phyloP scores from a whole-genome alignment of 2,888 invertebrate species.

The Deilephila porcellus region DNA sequence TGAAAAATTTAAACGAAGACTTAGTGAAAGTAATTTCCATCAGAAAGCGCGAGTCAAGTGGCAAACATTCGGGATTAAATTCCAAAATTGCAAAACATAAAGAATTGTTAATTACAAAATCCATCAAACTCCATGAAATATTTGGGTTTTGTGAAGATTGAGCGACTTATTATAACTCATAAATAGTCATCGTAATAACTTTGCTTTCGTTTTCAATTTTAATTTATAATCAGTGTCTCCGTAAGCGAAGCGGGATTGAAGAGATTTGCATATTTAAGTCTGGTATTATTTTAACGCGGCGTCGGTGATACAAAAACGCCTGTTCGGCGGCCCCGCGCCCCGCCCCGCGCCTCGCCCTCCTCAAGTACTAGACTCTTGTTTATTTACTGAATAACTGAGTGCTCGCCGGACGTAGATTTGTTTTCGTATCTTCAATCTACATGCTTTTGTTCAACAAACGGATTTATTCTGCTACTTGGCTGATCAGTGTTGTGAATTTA shows the following conservation, averaged over 20 bases:
- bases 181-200: conserved; percentile 31
- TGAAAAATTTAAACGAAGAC: not conserved
- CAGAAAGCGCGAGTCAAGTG: conserved; percentile 14
- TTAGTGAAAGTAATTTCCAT: not conserved
- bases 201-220: conserved; percentile 32
- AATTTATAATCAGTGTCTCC: conserved; percentile 31
- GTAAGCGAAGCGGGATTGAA: conserved; percentile 20
- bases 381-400: conserved; percentile 24
- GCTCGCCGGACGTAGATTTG: conserved; percentile 13
- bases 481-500: not conserved
- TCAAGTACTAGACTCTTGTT: conserved; percentile 4
- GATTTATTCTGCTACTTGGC: conserved; percentile 13
- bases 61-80: conserved; percentile 1
- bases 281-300: conserved; percentile 18
- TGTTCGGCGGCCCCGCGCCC: not conserved
- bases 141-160: conserved; percentile 21
- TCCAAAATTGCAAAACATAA: conserved; percentile 46
- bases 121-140: conserved; percentile 11
- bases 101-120: conserved; percentile 32
- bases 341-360: not conserved
- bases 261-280: conserved; percentile 29
- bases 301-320: not conserved
- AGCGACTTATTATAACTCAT: conserved; percentile 27
- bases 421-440: conserved; percentile 12
- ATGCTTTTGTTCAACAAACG: not conserved